Base-by-base conservation (phyloP, 2,797 vertebrate genomes). In the Zenarchopterus dispar region DNA sequence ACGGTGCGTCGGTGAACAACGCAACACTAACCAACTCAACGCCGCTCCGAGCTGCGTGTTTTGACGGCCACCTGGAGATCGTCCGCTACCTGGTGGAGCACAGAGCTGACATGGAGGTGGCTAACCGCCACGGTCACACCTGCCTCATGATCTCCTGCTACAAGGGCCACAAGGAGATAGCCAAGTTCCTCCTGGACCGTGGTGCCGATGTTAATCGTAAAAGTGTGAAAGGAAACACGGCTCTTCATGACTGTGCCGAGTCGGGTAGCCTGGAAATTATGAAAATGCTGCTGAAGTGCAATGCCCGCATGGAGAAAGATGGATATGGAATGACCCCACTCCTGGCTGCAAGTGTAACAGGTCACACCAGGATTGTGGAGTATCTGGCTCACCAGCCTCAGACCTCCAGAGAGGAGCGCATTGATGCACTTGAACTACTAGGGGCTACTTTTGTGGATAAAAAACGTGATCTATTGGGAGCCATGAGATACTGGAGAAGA, bases 111-210 rank as follows among this genome's bases (percentile, higher is more conserved):
- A 93, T 99, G 93, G 97, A 98, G 88, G 96, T 99, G 10, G 97
- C 97, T 24, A 98, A 99, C 91, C 91, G 97, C 42, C 97, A 99
- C 21, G 97, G 97, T 0, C 97, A 98, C 84, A 99, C 97, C n/a
- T 98, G 97, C 80, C 89, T 98, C 72, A 99, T 99, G 97, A 99
- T 99, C 77, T 96, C 97, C 5, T 99, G 97, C 79, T 98, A 99
- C 84, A 99, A 98, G 78, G 97, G 97, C 75, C 97, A 98, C 89
- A 92, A 94, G 16, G 97, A 99, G 77, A 99, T 99, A 2, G 96
- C 97, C 15, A 94, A 94, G 78, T 99, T 97, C 81, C 89, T 99
- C 58, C 91, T 99, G 70, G 96, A 98, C 88, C 94, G 93, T 0
- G 97, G 97, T 0, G 97, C 97, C 0, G 95, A 96, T 1, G 97